These are phyloP conservation scores for Resseliella maxima DNA, from an alignment of 2,888 invertebrate genomes.

Conservation along the genomic window DNA sequence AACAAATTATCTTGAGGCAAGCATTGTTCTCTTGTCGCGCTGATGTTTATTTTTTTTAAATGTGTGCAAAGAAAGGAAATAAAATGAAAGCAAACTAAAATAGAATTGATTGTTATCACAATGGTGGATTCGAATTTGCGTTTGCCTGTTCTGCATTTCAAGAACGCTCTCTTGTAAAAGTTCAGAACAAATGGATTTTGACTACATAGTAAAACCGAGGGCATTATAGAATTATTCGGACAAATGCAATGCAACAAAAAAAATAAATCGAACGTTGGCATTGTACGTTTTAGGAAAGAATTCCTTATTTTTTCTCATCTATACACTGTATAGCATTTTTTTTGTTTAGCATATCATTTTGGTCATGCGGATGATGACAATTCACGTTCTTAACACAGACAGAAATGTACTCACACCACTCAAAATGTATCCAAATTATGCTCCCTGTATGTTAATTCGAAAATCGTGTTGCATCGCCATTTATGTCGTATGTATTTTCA, in stretches of 20 bases:
- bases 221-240: background rate
- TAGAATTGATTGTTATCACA: background rate
- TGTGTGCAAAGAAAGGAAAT: background rate
- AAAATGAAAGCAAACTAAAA: background rate
- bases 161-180: background rate
- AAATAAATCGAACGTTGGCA: background rate
- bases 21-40: constrained; percentile 43
- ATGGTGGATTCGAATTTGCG: background rate
- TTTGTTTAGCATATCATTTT: constrained; percentile 49
- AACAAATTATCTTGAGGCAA: background rate
- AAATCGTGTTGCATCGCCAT: background rate
- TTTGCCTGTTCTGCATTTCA: background rate
- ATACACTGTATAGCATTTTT: background rate
- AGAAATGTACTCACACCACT: background rate
- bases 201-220: background rate
- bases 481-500: constrained; percentile 36
- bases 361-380: constrained; percentile 42
- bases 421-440: constrained; percentile 49
- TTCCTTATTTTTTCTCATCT: constrained; percentile 32
- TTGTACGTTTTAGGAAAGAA: constrained; percentile 14
- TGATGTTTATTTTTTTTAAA: constrained; percentile 46
- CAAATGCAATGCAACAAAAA: background rate
- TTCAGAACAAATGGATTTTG: constrained; percentile 2
- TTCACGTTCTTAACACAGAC: background rate
- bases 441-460: constrained; percentile 53